Evolutionary conservation across 2,113 vertebrate species (phyloP), one percentile per base, ranked within the genome.

Genomic region (Hiodon alosoides): DNA sequence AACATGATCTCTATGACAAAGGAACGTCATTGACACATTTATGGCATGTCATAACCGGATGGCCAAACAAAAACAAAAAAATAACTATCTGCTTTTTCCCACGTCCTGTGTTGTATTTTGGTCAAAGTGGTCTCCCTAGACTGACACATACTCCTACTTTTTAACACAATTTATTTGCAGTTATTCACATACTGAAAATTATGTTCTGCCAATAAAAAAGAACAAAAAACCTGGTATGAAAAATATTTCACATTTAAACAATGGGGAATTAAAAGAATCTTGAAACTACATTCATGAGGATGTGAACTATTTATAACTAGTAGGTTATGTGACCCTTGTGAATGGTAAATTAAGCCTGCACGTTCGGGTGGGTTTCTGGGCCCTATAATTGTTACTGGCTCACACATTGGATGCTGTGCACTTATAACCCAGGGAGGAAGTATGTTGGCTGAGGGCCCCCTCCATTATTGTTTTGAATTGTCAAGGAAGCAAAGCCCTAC

Each of bases 401-500:
- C 55, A 46, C 10, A 54, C 53, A 31, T 9, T 64, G 54, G 52
- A 62, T 57, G 58, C 17, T 17, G 70, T 60, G 73, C 60, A 48
- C 72, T 76, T 67, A 17, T 59, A 74, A 17, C 48, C 70, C 47
- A 69, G 77, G 64, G 60, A 78, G 81, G 83, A 82, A 82, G 81
- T 81, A 50, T 69, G 72, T 74, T n/a, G 74, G 74, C 73, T 53
- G 50, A 74, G 75, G 65, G 67, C 71, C 81, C 31, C 79, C 47
- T 72, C 80, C 77, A 77, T 55, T 76, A 76, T 86, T 83, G 84
- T 84, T 58, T 73, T 59, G 72, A 77, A 31, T 60, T 74, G 70
- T 9, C 74, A 75, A 87, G 88, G 86, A 85, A 87, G 83, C 73
- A 71, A 31, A 48, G 68, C 65, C 71, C 79, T 84, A 80, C 79